A percentile compares a stretch with the other conserved stretches of the same genome.
Conservation (phyloP, 2,113 vertebrate species). For the Cinclus cinclus region DNA sequence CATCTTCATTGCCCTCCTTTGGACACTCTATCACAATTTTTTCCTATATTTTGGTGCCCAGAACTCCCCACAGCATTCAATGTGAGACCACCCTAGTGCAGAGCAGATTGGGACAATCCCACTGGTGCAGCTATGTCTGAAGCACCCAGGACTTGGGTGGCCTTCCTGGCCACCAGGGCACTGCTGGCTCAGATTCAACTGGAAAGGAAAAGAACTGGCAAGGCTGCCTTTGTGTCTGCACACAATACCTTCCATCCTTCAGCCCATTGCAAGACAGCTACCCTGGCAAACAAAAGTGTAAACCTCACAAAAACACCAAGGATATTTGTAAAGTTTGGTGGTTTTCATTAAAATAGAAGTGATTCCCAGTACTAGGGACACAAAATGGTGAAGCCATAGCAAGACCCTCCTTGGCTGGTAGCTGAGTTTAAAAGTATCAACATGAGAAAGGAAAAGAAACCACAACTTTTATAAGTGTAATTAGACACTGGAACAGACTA, state of each 20-base stretch:
- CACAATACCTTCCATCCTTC: background rate
- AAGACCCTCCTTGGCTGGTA: background rate
- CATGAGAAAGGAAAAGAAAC: background rate
- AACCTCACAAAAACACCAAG: background rate
- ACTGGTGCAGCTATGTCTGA: background rate
- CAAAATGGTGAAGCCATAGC: background rate
- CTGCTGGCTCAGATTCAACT: background rate
- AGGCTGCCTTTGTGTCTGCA: background rate
- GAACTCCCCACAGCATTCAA: background rate
- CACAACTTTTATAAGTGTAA: background rate
- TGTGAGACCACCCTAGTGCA: background rate
- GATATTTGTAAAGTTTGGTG: background rate
- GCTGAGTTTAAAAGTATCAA: background rate
- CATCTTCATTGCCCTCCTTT: background rate
- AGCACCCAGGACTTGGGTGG: rapidly evolving
- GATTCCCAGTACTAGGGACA: background rate
- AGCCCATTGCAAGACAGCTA: background rate
- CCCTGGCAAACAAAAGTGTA: background rate
- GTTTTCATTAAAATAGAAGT: background rate
- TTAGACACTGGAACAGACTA: background rate
- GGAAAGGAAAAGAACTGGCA: background rate
- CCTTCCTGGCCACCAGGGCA: background rate
- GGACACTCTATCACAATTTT: background rate
- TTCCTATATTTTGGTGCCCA: background rate
- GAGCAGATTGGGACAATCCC: background rate